Base-by-base conservation (phyloP, 2,113 vertebrate species). In the Amblyornis subalaris region DNA sequence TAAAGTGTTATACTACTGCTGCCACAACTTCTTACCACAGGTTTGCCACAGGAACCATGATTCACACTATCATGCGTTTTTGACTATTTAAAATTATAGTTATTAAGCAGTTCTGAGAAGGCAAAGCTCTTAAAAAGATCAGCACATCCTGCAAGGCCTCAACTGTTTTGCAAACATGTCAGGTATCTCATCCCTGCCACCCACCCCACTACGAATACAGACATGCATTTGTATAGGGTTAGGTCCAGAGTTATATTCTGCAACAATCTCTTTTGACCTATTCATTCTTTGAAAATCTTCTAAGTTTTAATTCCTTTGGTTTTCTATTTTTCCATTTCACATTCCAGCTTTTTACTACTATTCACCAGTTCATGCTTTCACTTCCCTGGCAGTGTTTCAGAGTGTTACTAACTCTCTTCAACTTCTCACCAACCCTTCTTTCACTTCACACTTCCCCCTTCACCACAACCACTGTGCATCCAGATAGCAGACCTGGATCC, bases 31-130 rank as follows among this genome's bases (percentile, higher is more conserved):
- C 61, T 93, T 88, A 92, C 95, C 93, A 84, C 92, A 95, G 53
- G 66, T 90, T 96, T 95, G 79, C 92, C 95, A 97, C 90, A 94
- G 92, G 92, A 96, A 88, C 85, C 85, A 65, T 97, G 96, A 97
- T 95, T 97, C 95, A 96, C 83, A 74, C 53, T 84, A 74, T 92
- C 90, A 81, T 86, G 76, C 80, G 88, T 86, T 92, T 73, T 83
- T 67, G 38, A 66, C 76, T 93, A 77, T 61, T 92, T 88, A 53
- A 95, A 95, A 90, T 89, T 80, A 66, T 72, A 93, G 85, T 91
- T 90, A 95, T 91, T 95, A 95, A 85, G 55, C 75, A 85, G 72
- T 90, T 88, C 82, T 95, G 76, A 95, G 90, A 93, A 93, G 69
- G 82, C 78, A 83, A 82, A 67, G 28, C 54, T 88, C 89, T 81